Percentiles rank a stretch among this genome's conserved stretches.
Conservation (phyloP, 2,797 vertebrate species). For the Pseudotriccus pelzelni region DNA sequence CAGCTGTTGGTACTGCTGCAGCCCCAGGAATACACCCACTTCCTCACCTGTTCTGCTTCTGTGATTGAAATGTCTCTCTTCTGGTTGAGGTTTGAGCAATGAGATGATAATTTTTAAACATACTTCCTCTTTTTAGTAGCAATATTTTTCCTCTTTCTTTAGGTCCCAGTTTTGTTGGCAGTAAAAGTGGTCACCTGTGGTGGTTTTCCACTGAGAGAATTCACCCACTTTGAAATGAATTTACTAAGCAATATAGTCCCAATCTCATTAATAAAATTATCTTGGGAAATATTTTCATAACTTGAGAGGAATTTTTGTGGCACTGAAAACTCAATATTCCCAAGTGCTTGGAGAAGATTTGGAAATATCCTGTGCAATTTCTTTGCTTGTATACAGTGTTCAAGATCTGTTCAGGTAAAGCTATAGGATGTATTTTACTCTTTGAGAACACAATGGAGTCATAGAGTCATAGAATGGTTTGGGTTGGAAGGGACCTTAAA, state of each 20-base stretch:
- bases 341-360: background rate
- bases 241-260: background rate
- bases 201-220: background rate
- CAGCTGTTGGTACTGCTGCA: rapidly evolving
- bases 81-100: background rate
- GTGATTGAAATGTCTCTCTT: background rate
- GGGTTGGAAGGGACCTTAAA: background rate
- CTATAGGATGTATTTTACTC: background rate
- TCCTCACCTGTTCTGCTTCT: background rate
- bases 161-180: background rate
- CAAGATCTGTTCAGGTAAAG: background rate
- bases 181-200: background rate
- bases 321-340: background rate
- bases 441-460: background rate
- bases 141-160: background rate
- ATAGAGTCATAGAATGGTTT: background rate
- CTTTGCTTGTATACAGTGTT: background rate
- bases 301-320: background rate
- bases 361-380: background rate
- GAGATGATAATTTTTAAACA: background rate
- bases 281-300: background rate
- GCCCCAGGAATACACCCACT: background rate
- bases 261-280: background rate
- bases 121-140: background rate
- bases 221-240: background rate